Percentiles rank a stretch among this genome's conserved stretches.
phyloP scores from a whole-genome alignment of 2,888 invertebrate genomes.

The Heliconius ethilla region DNA sequence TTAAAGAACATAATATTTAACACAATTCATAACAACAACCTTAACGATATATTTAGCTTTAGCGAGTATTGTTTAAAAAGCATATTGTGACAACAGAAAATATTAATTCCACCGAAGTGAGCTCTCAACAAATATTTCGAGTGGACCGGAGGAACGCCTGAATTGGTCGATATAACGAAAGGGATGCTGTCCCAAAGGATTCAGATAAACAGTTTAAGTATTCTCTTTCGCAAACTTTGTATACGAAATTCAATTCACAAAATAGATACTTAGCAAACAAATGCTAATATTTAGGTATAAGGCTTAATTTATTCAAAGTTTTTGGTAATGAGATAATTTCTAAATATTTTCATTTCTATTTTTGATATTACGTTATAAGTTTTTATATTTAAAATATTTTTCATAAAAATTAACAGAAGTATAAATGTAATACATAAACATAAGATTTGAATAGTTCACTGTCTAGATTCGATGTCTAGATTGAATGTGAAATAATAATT shows the following conservation, averaged over 20 bases:
- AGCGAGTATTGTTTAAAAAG: slow-evolving; percentile 38
- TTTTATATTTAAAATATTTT: too few relatives aligned
- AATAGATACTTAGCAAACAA: slow-evolving; percentile 38
- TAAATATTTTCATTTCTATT: not conserved
- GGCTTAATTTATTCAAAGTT: slow-evolving; percentile 23
- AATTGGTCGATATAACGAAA: slow-evolving; percentile 60
- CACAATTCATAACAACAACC: slow-evolving; percentile 12
- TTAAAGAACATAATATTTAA: not conserved
- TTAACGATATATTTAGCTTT: slow-evolving; percentile 6
- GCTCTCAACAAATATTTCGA: slow-evolving; percentile 62
- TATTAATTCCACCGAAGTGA: slow-evolving; percentile 54
- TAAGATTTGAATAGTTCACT: too few relatives aligned
- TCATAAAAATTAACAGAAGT: too few relatives aligned
- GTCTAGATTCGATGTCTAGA: too few relatives aligned
- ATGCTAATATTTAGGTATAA: slow-evolving; percentile 9
- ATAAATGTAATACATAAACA: too few relatives aligned
- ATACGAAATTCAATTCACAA: slow-evolving; percentile 53
- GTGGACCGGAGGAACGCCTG: slow-evolving; percentile 57
- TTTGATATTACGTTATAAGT: not conserved
- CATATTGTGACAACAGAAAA: slow-evolving; percentile 45
- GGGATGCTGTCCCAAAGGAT: slow-evolving; percentile 54
- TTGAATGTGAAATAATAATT: too few relatives aligned
- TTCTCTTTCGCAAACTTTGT: slow-evolving; percentile 54
- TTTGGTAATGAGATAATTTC: not conserved
- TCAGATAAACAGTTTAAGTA: slow-evolving; percentile 56